Evolutionary conservation across 2,797 vertebrate genomes (phyloP).

Genomic region (Glyptemys insculpta): DNA sequence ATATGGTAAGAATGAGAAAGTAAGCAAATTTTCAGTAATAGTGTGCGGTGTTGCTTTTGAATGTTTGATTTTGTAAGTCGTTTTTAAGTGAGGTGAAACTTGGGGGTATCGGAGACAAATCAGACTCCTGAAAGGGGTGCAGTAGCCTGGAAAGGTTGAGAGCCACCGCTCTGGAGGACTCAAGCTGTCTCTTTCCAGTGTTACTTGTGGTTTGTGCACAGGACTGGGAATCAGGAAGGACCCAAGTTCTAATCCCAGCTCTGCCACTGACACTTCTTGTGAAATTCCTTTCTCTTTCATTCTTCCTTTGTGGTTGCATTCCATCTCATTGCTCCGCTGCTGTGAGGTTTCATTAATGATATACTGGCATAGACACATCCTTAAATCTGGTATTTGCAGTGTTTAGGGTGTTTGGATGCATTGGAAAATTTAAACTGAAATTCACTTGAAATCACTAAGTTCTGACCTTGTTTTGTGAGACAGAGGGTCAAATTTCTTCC

Average conservation of each 20-base stretch:
- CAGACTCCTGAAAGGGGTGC: no score
- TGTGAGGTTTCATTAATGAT: neutral
- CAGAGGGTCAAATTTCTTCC: neutral
- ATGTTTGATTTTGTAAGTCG: no score
- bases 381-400: neutral
- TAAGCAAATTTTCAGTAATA: no score
- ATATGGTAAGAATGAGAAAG: no score
- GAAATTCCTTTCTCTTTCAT: neutral
- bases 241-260: neutral
- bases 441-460: neutral
- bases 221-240: neutral
- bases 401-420: neutral
- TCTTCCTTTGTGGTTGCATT: slow-evolving; percentile 30
- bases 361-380: accelerated
- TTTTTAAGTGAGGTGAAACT: no score
- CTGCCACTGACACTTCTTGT: neutral
- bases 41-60: no score
- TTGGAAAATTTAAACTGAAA: neutral
- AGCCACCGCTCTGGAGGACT: no score
- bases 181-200: neutral
- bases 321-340: neutral
- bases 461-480: accelerated
- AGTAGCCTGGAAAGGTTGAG: no score
- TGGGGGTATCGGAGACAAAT: no score
- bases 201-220: accelerated